Evolutionary conservation across 2,888 invertebrate genomes (phyloP), one percentile per base, ranked within the genome.

Genomic region (Luperina testacea): DNA sequence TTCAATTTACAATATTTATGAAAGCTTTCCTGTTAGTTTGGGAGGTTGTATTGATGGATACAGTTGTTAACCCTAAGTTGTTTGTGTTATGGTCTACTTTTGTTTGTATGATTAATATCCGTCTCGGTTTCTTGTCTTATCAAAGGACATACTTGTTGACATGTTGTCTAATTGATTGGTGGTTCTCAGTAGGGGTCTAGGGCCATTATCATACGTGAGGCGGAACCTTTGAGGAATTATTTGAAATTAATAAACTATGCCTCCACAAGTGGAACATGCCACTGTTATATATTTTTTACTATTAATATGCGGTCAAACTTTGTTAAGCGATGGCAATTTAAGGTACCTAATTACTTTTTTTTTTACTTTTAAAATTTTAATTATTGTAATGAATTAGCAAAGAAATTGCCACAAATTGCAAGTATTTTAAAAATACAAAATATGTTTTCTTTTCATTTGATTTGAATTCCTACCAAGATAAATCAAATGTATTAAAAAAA

Each of bases 151-250:
- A 97, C 96, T 96, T 96, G 97, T 97, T 97, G 97, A 97, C 96
- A 97, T 96, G 96, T 96, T 96, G 95, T 96, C 96, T 97, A 96
- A 97, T 97, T 97, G 97, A 97, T 96, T 94, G 96, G 96, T 95
- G 95, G 94, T 95, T 95, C 97, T 90, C 97, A 90, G 96, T 92
- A 94, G 96, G 97, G 95, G 95, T 94, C 94, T 94, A 93, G 92
- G 93, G 95, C 38, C 6, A 38, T 38, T 38, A 38, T 90, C 91
- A 91, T 94, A 95, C 94, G 93, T 92, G 93, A 91, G 93, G 95
- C 96, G 96, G 96, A 92, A 88, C 92, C 95, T 96, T 97, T 97
- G 95, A 92, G 93, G 94, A 95, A 95, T 96, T 95, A 96, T 96
- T 94, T 92, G 92, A 96, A 96, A 96, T 96, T 96, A 95, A 96